Conservation (phyloP, 2,113 vertebrate species). For the Brachionichthys hirsutus region DNA sequence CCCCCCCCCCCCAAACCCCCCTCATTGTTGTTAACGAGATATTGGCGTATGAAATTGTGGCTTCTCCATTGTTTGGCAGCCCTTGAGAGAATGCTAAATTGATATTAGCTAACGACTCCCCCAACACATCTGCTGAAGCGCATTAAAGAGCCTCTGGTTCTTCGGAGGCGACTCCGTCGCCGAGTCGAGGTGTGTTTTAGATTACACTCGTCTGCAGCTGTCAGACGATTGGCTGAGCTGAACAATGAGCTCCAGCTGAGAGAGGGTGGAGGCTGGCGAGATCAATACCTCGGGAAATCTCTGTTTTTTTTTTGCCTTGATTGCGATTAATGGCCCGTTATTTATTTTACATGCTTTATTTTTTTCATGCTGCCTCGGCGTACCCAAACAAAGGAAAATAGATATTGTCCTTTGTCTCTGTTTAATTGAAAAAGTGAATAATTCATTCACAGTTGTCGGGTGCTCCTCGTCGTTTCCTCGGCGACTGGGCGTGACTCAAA, state of each 20-base stretch:
- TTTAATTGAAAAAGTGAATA: no score
- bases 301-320: no score
- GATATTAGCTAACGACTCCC: constrained; percentile 32
- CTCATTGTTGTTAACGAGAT: constrained; percentile 56
- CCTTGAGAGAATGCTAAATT: constrained; percentile 44
- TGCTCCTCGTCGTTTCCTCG: no score
- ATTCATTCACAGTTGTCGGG: no score
- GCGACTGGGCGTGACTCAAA: no score
- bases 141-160: constrained; percentile 66
- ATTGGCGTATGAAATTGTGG: constrained; percentile 39
- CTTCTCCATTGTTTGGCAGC: constrained; percentile 36
- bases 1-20: neutral
- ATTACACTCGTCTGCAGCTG: constrained; percentile 70
- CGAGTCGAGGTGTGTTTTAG: constrained; percentile 75
- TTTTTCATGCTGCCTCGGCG: no score
- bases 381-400: no score
- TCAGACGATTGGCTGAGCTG: constrained; percentile 56
- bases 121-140: constrained; percentile 54
- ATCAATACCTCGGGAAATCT: no score
- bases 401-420: no score
- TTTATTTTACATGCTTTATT: no score
- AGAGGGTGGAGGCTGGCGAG: constrained; percentile 3
- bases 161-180: constrained; percentile 43
- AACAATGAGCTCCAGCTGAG: constrained; percentile 65
- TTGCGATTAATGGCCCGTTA: no score